Base-by-base conservation (phyloP, 2,113 vertebrate genomes). In the Cathartes aura region DNA sequence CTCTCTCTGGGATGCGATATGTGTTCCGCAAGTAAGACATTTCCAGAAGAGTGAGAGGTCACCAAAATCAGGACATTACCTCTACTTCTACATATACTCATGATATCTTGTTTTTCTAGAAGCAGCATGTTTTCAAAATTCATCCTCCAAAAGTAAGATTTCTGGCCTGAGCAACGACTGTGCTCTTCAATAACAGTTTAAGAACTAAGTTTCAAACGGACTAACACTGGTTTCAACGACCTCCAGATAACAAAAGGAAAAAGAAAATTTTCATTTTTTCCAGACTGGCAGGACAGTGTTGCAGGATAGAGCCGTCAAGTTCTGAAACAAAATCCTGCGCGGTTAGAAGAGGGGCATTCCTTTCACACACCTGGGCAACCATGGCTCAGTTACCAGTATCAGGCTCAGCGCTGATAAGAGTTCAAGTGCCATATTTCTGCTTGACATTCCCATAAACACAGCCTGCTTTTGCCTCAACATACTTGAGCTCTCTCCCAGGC, bases 401-500 rank as follows among this genome's bases (percentile, higher is more conserved):
- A 52, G 56, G 56, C 87, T 93, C 76, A 27, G 78, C 2, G 5
- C 38, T 70, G 94, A 91, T 97, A 96, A 92, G 87, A 59, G 85
- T 73, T 96, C 89, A 91, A 89, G 89, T 53, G 64, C 82, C 74
- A 5, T 97, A 93, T 97, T 97, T 97, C 95, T 97, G 80, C 52
- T 88, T 96, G 97, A 97, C 94, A 24, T 89, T 92, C 90, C 66
- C 87, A 96, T 97, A 97, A 97, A 97, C 95, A 96, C 76, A 97
- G 96, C 81, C 93, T 95, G 82, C 70, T 81, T 93, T 87, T 96
- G 83, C 94, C 71, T 95, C 82, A 72, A 86, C 87, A 85, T 86
- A 94, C 80, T 96, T 93, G 91, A 96, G 90, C 82, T 94, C 82
- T 92, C 92, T 96, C 94, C 76, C 70, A 76, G 91, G 52, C 62